A percentile compares a stretch with the other conserved stretches of the same genome.
phyloP scores from a whole-genome alignment of 2,797 vertebrate species.

The Pristis pectinata region DNA sequence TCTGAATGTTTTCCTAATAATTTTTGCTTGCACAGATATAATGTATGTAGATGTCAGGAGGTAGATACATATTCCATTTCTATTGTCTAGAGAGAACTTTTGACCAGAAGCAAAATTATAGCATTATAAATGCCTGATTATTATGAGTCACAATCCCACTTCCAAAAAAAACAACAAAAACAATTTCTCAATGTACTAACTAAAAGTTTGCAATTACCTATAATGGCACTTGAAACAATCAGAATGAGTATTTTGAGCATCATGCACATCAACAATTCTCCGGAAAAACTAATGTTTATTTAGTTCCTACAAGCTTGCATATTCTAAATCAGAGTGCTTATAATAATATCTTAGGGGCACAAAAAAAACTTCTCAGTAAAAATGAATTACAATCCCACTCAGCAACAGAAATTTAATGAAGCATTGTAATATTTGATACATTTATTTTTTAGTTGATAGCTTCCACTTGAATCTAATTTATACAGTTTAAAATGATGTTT shows the following conservation, averaged over 20 bases:
- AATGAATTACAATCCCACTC: slow-evolving; percentile 26
- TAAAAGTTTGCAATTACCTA: slow-evolving; percentile 12
- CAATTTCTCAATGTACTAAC: slow-evolving; percentile 13
- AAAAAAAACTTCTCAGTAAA: slow-evolving; percentile 17
- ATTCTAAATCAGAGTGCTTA: slow-evolving; percentile 6
- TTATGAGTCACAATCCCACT: background rate
- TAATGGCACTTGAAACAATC: slow-evolving; percentile 26
- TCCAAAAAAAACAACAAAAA: background rate
- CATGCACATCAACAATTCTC: slow-evolving; percentile 22
- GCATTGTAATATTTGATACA: background rate
- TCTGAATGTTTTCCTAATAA: background rate
- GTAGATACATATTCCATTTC: background rate
- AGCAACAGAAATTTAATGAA: slow-evolving; percentile 24
- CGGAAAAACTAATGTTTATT: slow-evolving; percentile 20
- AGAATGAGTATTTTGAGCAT: slow-evolving; percentile 21
- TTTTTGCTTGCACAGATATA: background rate
- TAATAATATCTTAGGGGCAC: slow-evolving; percentile 32
- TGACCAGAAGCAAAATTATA: background rate
- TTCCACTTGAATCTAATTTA: slow-evolving; percentile 24
- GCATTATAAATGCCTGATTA: background rate
- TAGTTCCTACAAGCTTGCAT: slow-evolving; percentile 30
- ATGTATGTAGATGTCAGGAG: background rate
- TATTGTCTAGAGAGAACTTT: background rate
- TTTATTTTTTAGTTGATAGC: slow-evolving; percentile 2
- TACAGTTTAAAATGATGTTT: slow-evolving; percentile 15